These are phyloP conservation scores for Leptarthrus brevirostris DNA, from an alignment of 2,888 invertebrate species.

Conservation along the genomic window DNA sequence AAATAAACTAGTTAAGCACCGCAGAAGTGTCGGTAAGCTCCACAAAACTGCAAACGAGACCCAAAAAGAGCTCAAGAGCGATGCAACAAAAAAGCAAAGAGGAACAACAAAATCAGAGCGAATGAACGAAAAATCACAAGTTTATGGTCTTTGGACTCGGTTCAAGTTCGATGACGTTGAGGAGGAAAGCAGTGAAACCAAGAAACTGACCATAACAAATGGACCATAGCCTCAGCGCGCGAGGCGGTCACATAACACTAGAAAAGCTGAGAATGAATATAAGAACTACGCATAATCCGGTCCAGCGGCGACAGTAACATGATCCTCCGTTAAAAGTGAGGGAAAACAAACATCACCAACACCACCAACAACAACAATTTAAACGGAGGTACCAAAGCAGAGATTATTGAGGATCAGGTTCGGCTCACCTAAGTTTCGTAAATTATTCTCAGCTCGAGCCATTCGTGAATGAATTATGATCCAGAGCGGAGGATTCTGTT, in stretches of 20 bases:
- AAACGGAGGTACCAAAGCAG: slow-evolving; percentile 32
- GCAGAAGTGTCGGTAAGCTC: slow-evolving; percentile 26
- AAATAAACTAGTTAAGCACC: slow-evolving; percentile 8
- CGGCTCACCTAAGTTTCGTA: slow-evolving; percentile 46
- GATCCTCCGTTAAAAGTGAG: slow-evolving; percentile 44
- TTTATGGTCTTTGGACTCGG: slow-evolving; percentile 18
- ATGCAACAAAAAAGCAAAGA: background rate
- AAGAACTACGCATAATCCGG: slow-evolving; percentile 45
- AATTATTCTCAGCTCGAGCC: slow-evolving; percentile 49
- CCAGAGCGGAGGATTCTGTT: slow-evolving; percentile 36
- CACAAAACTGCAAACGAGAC: slow-evolving; percentile 1
- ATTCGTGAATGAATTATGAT: slow-evolving; percentile 48
- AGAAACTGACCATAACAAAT: slow-evolving; percentile 42
- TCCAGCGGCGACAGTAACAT: slow-evolving; percentile 46
- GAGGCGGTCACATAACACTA: slow-evolving; percentile 34
- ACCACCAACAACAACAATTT: slow-evolving; percentile 13
- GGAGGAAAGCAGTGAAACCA: slow-evolving; percentile 39
- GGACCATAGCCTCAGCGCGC: slow-evolving; percentile 32
- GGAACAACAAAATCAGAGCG: slow-evolving; percentile 40
- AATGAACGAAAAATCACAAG: slow-evolving; percentile 43
- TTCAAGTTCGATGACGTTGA: slow-evolving; percentile 40
- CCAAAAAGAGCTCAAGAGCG: background rate
- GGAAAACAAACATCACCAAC: slow-evolving; percentile 46
- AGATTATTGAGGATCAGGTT: slow-evolving; percentile 44
- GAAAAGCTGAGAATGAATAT: slow-evolving; percentile 38